Percentiles rank a stretch among this genome's conserved stretches.
These are phyloP conservation scores for Drosophila sproati DNA, from an alignment of 1,140 invertebrate species.

Conservation along the genomic window DNA sequence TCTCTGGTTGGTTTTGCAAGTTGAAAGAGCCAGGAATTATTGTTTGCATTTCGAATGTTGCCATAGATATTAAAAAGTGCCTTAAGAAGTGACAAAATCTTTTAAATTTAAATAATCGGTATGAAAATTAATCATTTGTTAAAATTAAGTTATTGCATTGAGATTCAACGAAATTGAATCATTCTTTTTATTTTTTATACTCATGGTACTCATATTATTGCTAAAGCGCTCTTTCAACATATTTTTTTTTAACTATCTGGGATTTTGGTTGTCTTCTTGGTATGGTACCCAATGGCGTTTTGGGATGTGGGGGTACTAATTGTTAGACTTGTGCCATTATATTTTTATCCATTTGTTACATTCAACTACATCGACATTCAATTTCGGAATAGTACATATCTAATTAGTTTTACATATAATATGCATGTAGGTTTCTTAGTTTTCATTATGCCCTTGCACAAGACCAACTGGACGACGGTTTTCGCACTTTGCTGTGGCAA, in stretches of 20 bases:
- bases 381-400: slow-evolving; percentile 57
- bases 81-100: slow-evolving; percentile 32
- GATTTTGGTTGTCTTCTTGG: neutral
- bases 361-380: slow-evolving; percentile 53
- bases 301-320: slow-evolving; percentile 17
- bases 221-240: slow-evolving; percentile 36
- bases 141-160: neutral
- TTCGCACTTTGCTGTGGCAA: slow-evolving; percentile 1
- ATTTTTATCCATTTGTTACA: slow-evolving; percentile 39
- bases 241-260: slow-evolving; percentile 32
- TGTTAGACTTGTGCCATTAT: slow-evolving; percentile 26
- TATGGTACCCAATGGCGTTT: neutral
- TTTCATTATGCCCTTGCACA: slow-evolving; percentile 26
- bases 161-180: slow-evolving; percentile 17
- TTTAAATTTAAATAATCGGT: slow-evolving; percentile 11
- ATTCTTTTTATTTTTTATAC: slow-evolving; percentile 13
- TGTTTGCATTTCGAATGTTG: slow-evolving; percentile 30
- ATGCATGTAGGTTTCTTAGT: slow-evolving; percentile 8
- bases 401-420: slow-evolving; percentile 54
- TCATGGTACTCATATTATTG: neutral
- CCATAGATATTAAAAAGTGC: slow-evolving; percentile 46
- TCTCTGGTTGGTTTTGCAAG: slow-evolving; percentile 35
- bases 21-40: slow-evolving; percentile 52
- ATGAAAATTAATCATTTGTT: slow-evolving; percentile 2
- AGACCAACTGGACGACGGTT: slow-evolving; percentile 40